Evolutionary conservation across 2,797 vertebrate genomes (phyloP), one percentile per base, ranked within the genome.

Genomic region (Ceryle rudis): DNA sequence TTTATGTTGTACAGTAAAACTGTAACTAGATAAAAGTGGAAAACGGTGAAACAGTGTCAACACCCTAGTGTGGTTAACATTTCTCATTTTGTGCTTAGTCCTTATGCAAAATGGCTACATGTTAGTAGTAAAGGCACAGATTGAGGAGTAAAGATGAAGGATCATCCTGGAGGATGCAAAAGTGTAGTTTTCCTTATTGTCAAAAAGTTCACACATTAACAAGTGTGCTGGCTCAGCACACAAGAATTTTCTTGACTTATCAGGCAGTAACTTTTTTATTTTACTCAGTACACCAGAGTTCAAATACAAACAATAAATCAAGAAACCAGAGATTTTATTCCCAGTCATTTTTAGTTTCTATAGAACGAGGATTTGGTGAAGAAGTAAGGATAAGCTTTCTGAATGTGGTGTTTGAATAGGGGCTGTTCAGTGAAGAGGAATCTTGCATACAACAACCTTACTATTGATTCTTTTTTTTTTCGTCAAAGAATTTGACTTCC

Each of bases 191-290:
- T 79, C 1, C 14, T 28, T 46, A 41, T 42, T 65, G 35, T 71
- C 17, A 70, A n/a, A 60, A 47, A 77, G 54, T 54, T 39, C 23
- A 3, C 13, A 3, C 26, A 2, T 81, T 89, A 81, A 28, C 39
- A 66, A 26, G 13, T 11, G 9, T 39, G 22, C 8, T 0, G 0
- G 9, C 74, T 75, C 52, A 49, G 10, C 11, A 52, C 6, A 54
- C 2, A 44, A 44, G 7, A 18, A 8, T 78, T 80, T 61, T 51
- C 31, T 39, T 31, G 3, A 28, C 1, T 23, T 79, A 51, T 4
- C 14, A 51, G 46, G 4, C 14, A 79, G n/a, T 47, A 66, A 61
- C 33, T 84, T 88, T 10, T 2, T 78, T 79, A 21, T 75, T 88
- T 9, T 77, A n/a, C 12, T 70, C 1, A 4, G 4, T 47, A 26